phyloP scores from a whole-genome alignment of 2,888 invertebrate genomes.

The Drosophila mulleri region DNA sequence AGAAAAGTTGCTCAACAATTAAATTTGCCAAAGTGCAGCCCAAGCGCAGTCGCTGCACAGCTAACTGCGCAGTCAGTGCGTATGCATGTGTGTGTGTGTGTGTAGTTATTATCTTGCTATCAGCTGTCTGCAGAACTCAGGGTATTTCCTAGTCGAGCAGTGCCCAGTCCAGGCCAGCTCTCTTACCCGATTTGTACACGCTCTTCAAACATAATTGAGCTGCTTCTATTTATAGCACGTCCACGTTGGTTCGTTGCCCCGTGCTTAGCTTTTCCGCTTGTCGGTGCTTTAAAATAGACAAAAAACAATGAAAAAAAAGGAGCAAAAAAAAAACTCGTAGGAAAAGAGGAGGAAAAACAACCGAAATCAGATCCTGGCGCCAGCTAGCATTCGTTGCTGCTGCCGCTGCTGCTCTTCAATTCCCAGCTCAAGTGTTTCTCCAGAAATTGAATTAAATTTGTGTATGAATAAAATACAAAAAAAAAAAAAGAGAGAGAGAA shows the following conservation, averaged over 20 bases:
- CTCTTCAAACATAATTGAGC: constrained; percentile 9
- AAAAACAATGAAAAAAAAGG: background rate
- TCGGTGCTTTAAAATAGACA: constrained; percentile 33
- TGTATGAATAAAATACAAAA: constrained; percentile 34
- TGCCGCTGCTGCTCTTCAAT: constrained; percentile 10
- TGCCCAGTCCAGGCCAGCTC: background rate
- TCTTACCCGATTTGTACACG: background rate
- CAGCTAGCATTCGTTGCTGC: background rate
- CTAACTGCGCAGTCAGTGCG: no score
- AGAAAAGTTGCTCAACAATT: background rate
- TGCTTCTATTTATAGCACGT: constrained; percentile 28
- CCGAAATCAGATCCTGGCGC: constrained; percentile 8
- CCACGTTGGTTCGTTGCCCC: constrained; percentile 24
- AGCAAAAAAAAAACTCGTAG: background rate
- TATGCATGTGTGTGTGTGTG: no score
- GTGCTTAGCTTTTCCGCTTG: constrained; percentile 17
- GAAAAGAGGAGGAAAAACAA: background rate
- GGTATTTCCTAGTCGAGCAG: background rate
- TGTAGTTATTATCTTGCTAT: no score
- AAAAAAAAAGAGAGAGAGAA: background rate
- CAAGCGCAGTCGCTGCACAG: no score
- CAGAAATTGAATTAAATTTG: constrained; percentile 60
- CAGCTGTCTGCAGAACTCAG: background rate
- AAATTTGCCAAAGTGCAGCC: background rate
- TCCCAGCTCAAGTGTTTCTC: constrained; percentile 45